These are phyloP conservation scores for Melipona beecheii DNA, from an alignment of 2,888 invertebrate species.

Conservation along the genomic window DNA sequence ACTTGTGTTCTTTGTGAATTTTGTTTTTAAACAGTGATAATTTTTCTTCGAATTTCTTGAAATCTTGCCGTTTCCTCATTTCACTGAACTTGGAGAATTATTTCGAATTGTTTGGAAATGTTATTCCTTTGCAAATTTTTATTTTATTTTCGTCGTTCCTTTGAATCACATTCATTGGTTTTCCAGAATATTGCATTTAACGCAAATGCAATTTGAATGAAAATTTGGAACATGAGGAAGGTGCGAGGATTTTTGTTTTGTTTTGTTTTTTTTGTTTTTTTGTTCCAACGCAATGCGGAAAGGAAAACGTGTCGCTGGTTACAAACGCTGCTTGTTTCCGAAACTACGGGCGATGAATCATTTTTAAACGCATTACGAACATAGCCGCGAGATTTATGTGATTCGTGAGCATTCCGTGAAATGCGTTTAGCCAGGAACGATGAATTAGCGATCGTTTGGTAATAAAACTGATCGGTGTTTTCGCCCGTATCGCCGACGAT, in stretches of 20 bases:
- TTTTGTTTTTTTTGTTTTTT: too few relatives aligned
- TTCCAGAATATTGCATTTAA: not conserved
- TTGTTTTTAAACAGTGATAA: not conserved
- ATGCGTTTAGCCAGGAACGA: constrained; percentile 9
- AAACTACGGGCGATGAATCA: constrained; percentile 32
- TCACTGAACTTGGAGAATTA: too few relatives aligned
- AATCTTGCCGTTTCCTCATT: too few relatives aligned
- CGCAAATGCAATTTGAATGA: not conserved
- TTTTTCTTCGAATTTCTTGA: too few relatives aligned
- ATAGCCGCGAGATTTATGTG: constrained; percentile 31
- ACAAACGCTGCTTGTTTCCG: constrained; percentile 30
- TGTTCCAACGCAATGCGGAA: not conserved
- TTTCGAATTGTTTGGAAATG: too few relatives aligned
- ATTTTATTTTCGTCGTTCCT: too few relatives aligned
- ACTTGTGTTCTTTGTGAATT: too few relatives aligned
- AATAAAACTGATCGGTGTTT: not conserved
- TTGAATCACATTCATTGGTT: not conserved
- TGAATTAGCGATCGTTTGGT: constrained; percentile 13
- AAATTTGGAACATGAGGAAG: too few relatives aligned
- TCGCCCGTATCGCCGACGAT: not conserved
- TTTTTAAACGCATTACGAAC: constrained; percentile 42
- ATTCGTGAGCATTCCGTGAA: constrained; percentile 12
- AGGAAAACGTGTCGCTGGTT: constrained; percentile 19
- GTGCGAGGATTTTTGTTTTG: not conserved
- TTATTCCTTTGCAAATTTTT: too few relatives aligned